These are phyloP conservation scores for Sesamia inferens DNA, from an alignment of 2,888 invertebrate species.

Conservation along the genomic window DNA sequence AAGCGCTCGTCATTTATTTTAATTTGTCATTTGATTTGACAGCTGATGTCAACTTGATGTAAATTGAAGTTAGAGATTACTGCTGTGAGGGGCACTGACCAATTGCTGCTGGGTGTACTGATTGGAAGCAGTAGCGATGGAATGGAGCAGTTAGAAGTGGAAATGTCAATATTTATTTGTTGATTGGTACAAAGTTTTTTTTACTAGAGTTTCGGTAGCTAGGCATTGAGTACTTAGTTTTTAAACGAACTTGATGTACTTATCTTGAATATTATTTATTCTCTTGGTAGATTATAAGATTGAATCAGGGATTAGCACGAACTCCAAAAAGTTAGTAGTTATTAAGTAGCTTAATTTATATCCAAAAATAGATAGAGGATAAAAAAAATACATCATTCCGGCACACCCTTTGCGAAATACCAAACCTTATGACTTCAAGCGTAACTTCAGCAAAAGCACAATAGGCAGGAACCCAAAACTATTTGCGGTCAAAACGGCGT, in stretches of 20 bases:
- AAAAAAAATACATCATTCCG: slow-evolving; percentile 4
- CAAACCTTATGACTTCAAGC: slow-evolving; percentile 36
- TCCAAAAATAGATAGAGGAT: neutral
- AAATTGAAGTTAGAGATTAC: slow-evolving; percentile 68
- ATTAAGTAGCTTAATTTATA: neutral
- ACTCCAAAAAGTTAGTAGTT: neutral
- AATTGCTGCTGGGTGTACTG: slow-evolving; percentile 60
- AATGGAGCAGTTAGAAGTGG: slow-evolving; percentile 37
- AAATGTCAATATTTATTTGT: slow-evolving; percentile 47
- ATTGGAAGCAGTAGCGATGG: slow-evolving; percentile 51
- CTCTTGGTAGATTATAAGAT: neutral
- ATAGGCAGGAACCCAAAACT: slow-evolving; percentile 61
- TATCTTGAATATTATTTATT: neutral
- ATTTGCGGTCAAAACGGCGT: slow-evolving; percentile 64
- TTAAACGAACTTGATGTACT: too few species aligned
- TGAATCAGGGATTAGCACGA: neutral
- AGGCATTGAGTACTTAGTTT: neutral
- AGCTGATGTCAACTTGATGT: slow-evolving; percentile 67
- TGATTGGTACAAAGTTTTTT: slow-evolving; percentile 21
- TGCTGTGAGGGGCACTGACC: slow-evolving; percentile 53
- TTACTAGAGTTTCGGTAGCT: slow-evolving; percentile 36
- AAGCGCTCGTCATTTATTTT: slow-evolving; percentile 88
- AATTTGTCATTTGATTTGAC: slow-evolving; percentile 83
- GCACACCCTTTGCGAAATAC: slow-evolving; percentile 3
- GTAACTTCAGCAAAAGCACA: slow-evolving; percentile 39